These are phyloP conservation scores for Oopsacas minuta DNA, from an alignment of 37 sponge, comb jelly and placozoan species.

Conservation along the genomic window DNA sequence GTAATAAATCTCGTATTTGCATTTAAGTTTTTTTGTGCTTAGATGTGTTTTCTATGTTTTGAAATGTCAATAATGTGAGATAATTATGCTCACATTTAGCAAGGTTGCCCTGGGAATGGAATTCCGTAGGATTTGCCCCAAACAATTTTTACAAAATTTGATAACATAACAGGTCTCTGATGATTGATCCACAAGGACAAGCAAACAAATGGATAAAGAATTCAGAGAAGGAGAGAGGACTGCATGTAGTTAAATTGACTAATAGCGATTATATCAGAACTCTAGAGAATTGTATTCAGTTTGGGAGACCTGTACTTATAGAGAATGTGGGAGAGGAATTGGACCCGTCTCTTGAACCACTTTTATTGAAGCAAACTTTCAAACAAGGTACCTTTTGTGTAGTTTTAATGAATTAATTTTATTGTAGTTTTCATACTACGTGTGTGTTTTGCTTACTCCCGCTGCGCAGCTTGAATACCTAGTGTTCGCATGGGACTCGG, in stretches of 20 bases:
- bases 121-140: neutral
- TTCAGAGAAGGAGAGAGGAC: constrained; percentile 65
- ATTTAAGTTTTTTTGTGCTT: too few relatives aligned
- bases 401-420: neutral
- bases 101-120: neutral
- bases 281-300: constrained; percentile 97
- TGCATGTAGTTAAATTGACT: constrained; percentile 87
- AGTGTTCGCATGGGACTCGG: too few relatives aligned
- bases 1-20: too few relatives aligned
- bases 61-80: neutral
- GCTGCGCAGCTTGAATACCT: too few relatives aligned
- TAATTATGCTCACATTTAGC: neutral
- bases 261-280: constrained; percentile 89
- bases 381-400: constrained; percentile 62
- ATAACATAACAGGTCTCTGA: constrained; percentile 97
- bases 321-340: constrained; percentile 99
- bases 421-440: neutral
- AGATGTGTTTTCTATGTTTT: neutral
- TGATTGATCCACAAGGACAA: constrained; percentile 99
- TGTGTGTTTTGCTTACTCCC: constrained; percentile 20
- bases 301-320: constrained; percentile 87
- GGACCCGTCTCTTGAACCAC: constrained; percentile 93
- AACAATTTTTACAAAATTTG: too few relatives aligned
- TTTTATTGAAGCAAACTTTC: constrained; percentile 95
- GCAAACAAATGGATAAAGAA: constrained; percentile 99